A percentile compares a stretch with the other conserved stretches of the same genome.
Conservation (phyloP, 2,113 vertebrate species). For the Todiramphus saurophagus region DNA sequence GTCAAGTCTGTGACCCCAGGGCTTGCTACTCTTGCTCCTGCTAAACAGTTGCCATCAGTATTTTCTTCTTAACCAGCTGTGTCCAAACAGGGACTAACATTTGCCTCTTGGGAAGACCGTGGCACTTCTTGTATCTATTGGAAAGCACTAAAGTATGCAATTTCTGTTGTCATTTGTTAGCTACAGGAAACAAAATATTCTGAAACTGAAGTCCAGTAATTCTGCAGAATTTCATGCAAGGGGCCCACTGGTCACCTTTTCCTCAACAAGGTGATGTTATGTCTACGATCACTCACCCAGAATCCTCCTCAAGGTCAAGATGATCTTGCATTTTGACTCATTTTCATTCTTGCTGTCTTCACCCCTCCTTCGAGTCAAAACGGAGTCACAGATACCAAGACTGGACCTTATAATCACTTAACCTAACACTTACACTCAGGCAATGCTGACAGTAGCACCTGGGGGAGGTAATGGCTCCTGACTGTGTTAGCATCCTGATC, state of each 20-base stretch:
- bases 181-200: not conserved
- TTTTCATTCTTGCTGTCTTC: not conserved
- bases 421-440: not conserved
- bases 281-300: not conserved
- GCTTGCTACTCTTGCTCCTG: not conserved
- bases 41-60: not conserved
- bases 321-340: not conserved
- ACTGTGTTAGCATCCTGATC: rapidly evolving
- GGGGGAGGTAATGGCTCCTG: rapidly evolving
- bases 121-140: not conserved
- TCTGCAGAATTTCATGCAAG: not conserved
- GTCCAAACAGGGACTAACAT: not conserved
- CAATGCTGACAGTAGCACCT: not conserved
- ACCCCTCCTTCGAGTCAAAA: rapidly evolving
- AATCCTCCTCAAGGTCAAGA: not conserved
- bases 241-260: not conserved
- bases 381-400: not conserved
- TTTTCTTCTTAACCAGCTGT: not conserved
- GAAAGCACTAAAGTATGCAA: not conserved
- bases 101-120: not conserved
- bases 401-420: not conserved
- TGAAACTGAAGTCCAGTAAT: not conserved
- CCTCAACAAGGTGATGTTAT: not conserved
- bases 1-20: not conserved
- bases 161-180: not conserved